phyloP scores from a whole-genome alignment of 2,113 vertebrate genomes.

The Grus americana region DNA sequence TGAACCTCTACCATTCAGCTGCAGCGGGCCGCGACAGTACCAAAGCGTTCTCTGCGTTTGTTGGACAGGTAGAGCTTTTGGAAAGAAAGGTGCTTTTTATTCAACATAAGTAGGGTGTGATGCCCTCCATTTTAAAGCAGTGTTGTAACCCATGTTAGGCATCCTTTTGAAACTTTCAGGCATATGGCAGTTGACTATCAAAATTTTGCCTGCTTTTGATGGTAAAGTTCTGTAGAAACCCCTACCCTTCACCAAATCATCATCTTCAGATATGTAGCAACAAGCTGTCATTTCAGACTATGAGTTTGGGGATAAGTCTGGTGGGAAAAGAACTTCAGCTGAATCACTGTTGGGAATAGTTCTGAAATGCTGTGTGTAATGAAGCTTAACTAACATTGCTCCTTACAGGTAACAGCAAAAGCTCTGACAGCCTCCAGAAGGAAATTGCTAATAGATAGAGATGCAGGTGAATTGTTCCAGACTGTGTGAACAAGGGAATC shows the following conservation, averaged over 20 bases:
- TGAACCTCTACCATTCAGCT: conserved; percentile 98
- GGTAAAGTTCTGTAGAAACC: not conserved
- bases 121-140: conserved; percentile 65
- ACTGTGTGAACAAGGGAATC: not conserved
- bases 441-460: not conserved
- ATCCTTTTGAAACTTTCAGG: conserved; percentile 1
- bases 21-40: conserved; percentile 97
- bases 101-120: conserved; percentile 79
- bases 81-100: conserved; percentile 86
- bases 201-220: not conserved
- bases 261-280: not conserved
- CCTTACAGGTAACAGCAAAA: not conserved
- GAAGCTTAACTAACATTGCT: not conserved
- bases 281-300: not conserved
- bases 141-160: conserved; percentile 58
- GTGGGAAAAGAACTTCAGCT: not conserved
- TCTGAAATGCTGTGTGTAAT: not conserved
- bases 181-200: not conserved
- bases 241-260: not conserved
- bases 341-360: not conserved
- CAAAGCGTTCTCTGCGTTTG: conserved; percentile 99
- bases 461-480: not conserved
- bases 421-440: not conserved
- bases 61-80: conserved; percentile 95
- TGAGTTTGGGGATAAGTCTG: not conserved